Percentiles rank a stretch among this genome's conserved stretches.
phyloP scores from a whole-genome alignment of 2,113 vertebrate genomes.

The Phoenicopterus ruber region DNA sequence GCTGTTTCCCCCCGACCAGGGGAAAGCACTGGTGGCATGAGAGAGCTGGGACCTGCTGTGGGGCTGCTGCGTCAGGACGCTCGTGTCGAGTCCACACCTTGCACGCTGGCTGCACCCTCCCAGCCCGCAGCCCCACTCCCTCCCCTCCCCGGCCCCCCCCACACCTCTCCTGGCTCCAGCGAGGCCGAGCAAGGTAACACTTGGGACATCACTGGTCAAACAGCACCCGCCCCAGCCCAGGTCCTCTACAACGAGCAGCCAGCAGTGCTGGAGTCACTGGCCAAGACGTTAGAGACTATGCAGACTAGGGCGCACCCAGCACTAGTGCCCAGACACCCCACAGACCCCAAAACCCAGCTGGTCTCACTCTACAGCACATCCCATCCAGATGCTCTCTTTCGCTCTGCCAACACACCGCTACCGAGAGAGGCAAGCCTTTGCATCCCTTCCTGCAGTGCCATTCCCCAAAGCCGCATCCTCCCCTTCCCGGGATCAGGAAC shows the following conservation, averaged over 20 bases:
- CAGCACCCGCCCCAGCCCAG: neutral
- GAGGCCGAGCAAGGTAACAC: neutral
- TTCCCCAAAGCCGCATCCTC: neutral
- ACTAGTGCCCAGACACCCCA: neutral
- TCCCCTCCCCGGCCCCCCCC: fast-evolving
- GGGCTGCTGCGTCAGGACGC: neutral
- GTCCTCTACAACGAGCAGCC: neutral
- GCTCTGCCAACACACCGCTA: neutral
- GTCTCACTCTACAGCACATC: neutral
- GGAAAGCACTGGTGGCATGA: neutral
- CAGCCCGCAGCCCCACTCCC: neutral
- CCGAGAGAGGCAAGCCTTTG: neutral
- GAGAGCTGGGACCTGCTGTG: neutral
- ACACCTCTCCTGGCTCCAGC: neutral
- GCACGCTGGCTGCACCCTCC: neutral
- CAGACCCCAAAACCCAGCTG: neutral
- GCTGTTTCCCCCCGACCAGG: neutral
- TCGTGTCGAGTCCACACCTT: fast-evolving
- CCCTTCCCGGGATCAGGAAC: neutral
- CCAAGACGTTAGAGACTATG: neutral
- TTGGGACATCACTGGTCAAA: neutral
- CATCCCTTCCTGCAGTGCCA: neutral
- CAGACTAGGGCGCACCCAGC: neutral
- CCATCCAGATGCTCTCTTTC: neutral
- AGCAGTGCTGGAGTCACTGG: neutral